These are phyloP conservation scores for Asbolus verrucosus DNA, from an alignment of 1,140 invertebrate genomes.

Conservation along the genomic window DNA sequence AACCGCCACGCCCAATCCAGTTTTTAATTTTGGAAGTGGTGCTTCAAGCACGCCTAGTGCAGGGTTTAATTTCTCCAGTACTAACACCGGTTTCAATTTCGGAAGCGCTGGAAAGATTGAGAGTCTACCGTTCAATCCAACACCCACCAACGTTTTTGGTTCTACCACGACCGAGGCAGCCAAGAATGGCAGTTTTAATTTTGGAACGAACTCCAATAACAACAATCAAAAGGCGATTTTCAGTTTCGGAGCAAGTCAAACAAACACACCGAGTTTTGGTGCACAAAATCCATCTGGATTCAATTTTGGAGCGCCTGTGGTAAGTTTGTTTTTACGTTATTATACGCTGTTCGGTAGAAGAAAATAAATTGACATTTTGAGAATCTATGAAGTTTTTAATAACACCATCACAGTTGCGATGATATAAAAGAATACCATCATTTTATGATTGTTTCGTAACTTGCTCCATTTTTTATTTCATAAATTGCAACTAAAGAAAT, in stretches of 20 bases:
- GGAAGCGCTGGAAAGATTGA: conserved; percentile 15
- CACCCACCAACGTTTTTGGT: conserved; percentile 4
- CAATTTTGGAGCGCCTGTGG: conserved; percentile 54
- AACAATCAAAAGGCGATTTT: conserved; percentile 56
- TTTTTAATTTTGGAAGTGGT: conserved; percentile 26
- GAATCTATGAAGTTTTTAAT: too few relatives aligned
- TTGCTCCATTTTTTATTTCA: too few relatives aligned
- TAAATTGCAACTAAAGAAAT: too few relatives aligned
- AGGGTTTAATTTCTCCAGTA: conserved; percentile 16
- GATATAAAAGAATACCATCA: too few relatives aligned
- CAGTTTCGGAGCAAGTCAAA: conserved; percentile 56
- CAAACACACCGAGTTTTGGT: background rate
- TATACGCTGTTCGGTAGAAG: too few relatives aligned
- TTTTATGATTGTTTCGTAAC: too few relatives aligned
- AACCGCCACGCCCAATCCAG: background rate
- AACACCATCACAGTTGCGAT: too few relatives aligned
- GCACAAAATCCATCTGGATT: conserved; percentile 41
- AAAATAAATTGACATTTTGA: too few relatives aligned
- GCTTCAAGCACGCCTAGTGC: background rate
- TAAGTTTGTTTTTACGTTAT: too few relatives aligned
- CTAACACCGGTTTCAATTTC: conserved; percentile 40
- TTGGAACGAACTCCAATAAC: conserved; percentile 53
- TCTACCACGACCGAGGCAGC: conserved; percentile 12
- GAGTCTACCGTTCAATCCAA: conserved; percentile 15
- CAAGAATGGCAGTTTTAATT: conserved; percentile 58